Conservation (phyloP, 1,140 invertebrate species). For the Anadara kagoshimensis region DNA sequence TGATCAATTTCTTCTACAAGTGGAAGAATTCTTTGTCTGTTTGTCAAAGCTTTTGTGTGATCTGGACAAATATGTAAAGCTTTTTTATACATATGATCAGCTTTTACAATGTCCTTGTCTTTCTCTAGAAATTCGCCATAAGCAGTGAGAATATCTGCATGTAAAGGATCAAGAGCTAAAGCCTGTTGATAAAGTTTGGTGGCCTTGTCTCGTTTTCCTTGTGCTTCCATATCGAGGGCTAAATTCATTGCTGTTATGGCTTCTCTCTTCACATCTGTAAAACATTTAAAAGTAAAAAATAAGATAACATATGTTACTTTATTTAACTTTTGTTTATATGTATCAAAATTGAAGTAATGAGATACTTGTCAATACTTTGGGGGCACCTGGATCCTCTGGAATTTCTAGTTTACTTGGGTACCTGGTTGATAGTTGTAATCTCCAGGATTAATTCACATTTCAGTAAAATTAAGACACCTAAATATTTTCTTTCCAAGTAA, state of each 20-base stretch:
- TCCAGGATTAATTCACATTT: too few species aligned
- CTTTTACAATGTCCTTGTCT: conserved; percentile 89
- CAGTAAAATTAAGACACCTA: too few species aligned
- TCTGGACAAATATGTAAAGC: conserved; percentile 89
- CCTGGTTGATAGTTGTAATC: too few species aligned
- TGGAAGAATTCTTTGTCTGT: conserved; percentile 87
- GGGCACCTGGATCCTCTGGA: too few species aligned
- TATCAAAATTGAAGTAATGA: too few species aligned
- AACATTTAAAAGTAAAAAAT: neutral
- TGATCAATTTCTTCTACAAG: conserved; percentile 94
- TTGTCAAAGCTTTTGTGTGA: conserved; percentile 81
- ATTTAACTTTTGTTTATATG: neutral
- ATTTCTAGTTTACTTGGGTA: too few species aligned
- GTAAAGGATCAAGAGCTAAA: conserved; percentile 89
- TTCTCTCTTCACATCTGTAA: conserved; percentile 77
- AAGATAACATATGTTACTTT: neutral
- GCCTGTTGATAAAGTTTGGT: conserved; percentile 92
- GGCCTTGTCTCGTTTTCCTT: conserved; percentile 90
- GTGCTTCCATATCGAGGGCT: conserved; percentile 87
- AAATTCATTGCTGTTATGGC: conserved; percentile 87
- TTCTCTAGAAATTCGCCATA: conserved; percentile 96
- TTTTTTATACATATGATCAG: conserved; percentile 90
- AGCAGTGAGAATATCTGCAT: conserved; percentile 92
- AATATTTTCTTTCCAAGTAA: too few species aligned
- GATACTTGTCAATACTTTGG: too few species aligned